These are phyloP conservation scores for Platalea minor DNA, from an alignment of 2,797 vertebrate species.

Conservation along the genomic window DNA sequence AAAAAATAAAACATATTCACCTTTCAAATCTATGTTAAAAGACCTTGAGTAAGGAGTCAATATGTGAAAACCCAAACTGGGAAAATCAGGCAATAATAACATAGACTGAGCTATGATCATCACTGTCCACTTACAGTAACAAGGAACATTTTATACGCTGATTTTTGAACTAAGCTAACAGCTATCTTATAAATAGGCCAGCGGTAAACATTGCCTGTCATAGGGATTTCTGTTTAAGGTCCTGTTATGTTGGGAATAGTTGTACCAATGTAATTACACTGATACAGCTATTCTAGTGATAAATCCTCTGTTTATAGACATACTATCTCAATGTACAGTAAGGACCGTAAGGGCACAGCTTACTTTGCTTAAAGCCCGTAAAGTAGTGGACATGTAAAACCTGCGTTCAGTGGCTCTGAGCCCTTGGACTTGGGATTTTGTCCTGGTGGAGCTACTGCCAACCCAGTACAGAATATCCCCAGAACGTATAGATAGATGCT, in stretches of 20 bases:
- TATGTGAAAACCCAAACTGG: slow-evolving; percentile 44
- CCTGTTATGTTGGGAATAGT: neutral
- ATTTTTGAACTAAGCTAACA: neutral
- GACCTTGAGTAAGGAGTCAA: slow-evolving; percentile 61
- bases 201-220: neutral
- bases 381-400: neutral
- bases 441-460: neutral
- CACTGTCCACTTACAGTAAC: slow-evolving; percentile 62
- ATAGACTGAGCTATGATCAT: slow-evolving; percentile 61
- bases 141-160: neutral
- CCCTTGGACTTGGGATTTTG: neutral
- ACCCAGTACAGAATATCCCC: neutral
- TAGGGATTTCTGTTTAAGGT: neutral
- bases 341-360: neutral
- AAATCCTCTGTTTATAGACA: neutral
- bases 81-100: slow-evolving; percentile 64
- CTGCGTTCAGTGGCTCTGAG: neutral
- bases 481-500: neutral
- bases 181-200: neutral
- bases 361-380: neutral
- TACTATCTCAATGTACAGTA: neutral
- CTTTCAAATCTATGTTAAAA: slow-evolving; percentile 79
- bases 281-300: neutral
- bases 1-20: slow-evolving; percentile 81
- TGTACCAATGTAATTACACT: neutral